Base-by-base conservation (phyloP, 2,888 invertebrate genomes). In the Parelbella ahira region DNA sequence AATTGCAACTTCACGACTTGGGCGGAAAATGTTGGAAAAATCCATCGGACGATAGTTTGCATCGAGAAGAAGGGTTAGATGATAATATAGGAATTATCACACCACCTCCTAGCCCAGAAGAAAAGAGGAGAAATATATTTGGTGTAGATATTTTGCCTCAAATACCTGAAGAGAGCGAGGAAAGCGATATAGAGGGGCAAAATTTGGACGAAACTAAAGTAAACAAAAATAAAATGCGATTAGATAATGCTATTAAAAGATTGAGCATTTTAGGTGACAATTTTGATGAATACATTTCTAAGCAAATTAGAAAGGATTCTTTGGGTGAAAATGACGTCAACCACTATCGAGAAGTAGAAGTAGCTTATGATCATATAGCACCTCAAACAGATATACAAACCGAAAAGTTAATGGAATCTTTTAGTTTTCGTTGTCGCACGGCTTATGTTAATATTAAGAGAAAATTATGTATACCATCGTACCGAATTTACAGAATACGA, bases 141-240 rank as follows among this genome's bases (percentile, higher is more conserved):
- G 88, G 88, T 2, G 86, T 89, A 25, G 83, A 88, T 57, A 84
- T 89, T 56, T 61, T 89, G 41, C 89, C 89, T 11, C 83, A 88
- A 64, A 89, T 89, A 61, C 82, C 83, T 2, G 89, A 89, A 61
- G 89, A 88, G 58, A 86, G 77, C 41, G 88, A 88, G 59, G 73
- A 74, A 9, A 75, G 71, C 20, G 72, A 72, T 4, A 53, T 51
- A 20, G 76, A 76, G 5, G 73, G 73, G 5, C 59, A 70, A 41
- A 58, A 49, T 45, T 36, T 48, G 18, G 54, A 47, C 18, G 58
- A 58, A 25, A 63, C 59, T 46, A 56, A 59, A 44, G 44, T 55
- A 11, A 64, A 51, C 44, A 70, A 58, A 44, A 71, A 66, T 50
- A 79, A 74, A 47, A 75, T 75, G 55, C 74, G 75, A 38, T 65